A percentile compares a stretch with the other conserved stretches of the same genome.
Conservation (phyloP, 2,113 vertebrate genomes). For the Syngnathoides biaculeatus region DNA sequence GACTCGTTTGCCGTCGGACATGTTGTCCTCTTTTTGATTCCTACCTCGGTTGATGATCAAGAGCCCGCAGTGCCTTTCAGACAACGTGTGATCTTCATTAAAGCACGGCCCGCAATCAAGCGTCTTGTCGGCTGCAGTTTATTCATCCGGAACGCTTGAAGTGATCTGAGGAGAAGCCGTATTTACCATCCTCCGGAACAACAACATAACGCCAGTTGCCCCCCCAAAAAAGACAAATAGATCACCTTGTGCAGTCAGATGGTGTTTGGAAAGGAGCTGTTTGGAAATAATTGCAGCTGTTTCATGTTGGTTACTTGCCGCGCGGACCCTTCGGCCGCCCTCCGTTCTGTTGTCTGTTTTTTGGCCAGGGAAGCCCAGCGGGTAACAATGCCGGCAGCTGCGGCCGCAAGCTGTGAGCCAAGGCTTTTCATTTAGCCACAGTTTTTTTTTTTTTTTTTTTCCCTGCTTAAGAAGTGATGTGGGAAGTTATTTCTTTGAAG, state of each 20-base stretch:
- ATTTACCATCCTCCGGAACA: not conserved
- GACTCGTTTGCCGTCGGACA: not conserved
- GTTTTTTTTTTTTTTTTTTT: conserved; percentile 67
- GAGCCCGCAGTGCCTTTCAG: conserved; percentile 4
- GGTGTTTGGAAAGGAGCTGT: not conserved
- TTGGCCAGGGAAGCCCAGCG: conserved; percentile 42
- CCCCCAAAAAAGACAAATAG: conserved; percentile 13
- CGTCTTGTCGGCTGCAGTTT: conserved; percentile 6
- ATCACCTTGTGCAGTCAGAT: conserved; percentile 24
- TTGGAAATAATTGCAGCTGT: conserved; percentile 50
- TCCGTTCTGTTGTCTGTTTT: conserved; percentile 45
- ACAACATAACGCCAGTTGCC: no score
- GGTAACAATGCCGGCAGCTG: conserved; percentile 69
- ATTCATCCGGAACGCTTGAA: conserved; percentile 4
- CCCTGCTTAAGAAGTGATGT: conserved; percentile 64
- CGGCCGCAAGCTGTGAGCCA: conserved; percentile 65
- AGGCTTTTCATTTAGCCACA: conserved; percentile 63
- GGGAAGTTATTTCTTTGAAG: conserved; percentile 76
- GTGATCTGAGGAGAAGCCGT: conserved; percentile 3
- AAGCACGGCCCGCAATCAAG: conserved; percentile 21
- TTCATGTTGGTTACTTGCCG: conserved; percentile 65
- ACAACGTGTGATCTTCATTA: conserved; percentile 21
- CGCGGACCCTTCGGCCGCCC: conserved; percentile 31
- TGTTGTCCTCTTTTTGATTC: not conserved
- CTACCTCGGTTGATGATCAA: conserved; percentile 4